A percentile compares a stretch with the other conserved stretches of the same genome.
phyloP scores from a whole-genome alignment of 2,113 vertebrate species.

The Oryzias curvinotus region DNA sequence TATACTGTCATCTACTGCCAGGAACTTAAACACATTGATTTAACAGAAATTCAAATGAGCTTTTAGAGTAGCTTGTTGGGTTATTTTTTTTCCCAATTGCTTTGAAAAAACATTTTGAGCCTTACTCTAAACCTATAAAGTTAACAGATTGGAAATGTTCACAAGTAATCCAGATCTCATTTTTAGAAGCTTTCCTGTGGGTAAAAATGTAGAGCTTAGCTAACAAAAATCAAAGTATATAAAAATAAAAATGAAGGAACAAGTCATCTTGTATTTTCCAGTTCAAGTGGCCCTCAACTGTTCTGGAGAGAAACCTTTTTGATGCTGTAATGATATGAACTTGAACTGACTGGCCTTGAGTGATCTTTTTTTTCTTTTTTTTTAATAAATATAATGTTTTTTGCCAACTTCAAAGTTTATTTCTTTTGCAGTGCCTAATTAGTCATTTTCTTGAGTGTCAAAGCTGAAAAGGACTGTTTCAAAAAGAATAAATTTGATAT shows the following conservation, averaged over 20 bases:
- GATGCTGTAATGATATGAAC: conserved; percentile 17
- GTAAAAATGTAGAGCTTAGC: no score
- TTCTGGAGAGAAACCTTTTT: conserved; percentile 20
- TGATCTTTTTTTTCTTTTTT: conserved; percentile 45
- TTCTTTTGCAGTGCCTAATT: conserved; percentile 72
- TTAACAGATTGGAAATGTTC: background rate
- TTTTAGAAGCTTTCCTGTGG: no score
- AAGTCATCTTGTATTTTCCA: background rate
- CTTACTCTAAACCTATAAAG: background rate
- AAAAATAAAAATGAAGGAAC: background rate
- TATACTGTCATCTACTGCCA: background rate
- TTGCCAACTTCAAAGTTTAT: conserved; percentile 50
- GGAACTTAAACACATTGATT: background rate
- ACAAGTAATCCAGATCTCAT: background rate
- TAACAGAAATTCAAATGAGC: background rate
- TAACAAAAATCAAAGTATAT: background rate
- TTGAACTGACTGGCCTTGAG: conserved; percentile 29
- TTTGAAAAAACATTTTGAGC: background rate
- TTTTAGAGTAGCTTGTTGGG: background rate
- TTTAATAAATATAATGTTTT: conserved; percentile 36
- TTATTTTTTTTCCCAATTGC: background rate
- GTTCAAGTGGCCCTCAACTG: background rate
- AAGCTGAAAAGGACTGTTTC: conserved; percentile 48
- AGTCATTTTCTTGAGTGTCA: conserved; percentile 40
- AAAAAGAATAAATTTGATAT: conserved; percentile 21